These are phyloP conservation scores for Agonopterix arenella DNA, from an alignment of 2,888 invertebrate genomes.

Conservation along the genomic window DNA sequence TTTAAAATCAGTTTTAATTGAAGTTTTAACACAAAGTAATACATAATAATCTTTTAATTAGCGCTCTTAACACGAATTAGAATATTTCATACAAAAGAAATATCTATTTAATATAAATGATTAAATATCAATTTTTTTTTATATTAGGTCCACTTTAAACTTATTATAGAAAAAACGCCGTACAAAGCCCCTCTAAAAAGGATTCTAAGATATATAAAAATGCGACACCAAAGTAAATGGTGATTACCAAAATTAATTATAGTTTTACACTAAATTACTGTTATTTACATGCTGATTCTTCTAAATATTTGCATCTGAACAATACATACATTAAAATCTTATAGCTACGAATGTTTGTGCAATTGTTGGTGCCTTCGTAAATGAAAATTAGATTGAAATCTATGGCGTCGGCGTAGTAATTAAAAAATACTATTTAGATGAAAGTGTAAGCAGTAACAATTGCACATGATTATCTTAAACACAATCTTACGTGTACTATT, in stretches of 20 bases:
- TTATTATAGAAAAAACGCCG: slow-evolving; percentile 22
- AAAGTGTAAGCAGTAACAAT: slow-evolving; percentile 59
- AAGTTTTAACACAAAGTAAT: too few relatives aligned
- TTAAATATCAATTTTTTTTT: not conserved
- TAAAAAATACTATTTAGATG: slow-evolving; percentile 3
- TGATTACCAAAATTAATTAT: slow-evolving; percentile 27
- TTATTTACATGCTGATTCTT: slow-evolving; percentile 73
- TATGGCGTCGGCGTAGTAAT: slow-evolving; percentile 12
- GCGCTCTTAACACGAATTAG: not conserved
- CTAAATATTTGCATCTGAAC: slow-evolving; percentile 77
- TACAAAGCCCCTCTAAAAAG: slow-evolving; percentile 39
- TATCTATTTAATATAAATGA: slow-evolving; percentile 1
- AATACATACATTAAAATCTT: slow-evolving; percentile 75
- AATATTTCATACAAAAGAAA: slow-evolving; percentile 1
- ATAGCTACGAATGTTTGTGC: slow-evolving; percentile 59
- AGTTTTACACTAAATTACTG: slow-evolving; percentile 36
- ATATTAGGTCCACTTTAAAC: slow-evolving; percentile 3
- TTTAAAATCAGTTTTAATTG: too few relatives aligned
- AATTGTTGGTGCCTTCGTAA: slow-evolving; percentile 53
- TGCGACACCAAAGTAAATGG: slow-evolving; percentile 47
- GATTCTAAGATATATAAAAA: slow-evolving; percentile 51
- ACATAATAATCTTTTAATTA: not conserved
- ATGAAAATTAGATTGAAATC: slow-evolving; percentile 13
- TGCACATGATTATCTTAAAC: slow-evolving; percentile 49
- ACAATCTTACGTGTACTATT: slow-evolving; percentile 55